Conservation (phyloP, 1,140 invertebrate genomes). For the Caenorhabditis briggsae region DNA sequence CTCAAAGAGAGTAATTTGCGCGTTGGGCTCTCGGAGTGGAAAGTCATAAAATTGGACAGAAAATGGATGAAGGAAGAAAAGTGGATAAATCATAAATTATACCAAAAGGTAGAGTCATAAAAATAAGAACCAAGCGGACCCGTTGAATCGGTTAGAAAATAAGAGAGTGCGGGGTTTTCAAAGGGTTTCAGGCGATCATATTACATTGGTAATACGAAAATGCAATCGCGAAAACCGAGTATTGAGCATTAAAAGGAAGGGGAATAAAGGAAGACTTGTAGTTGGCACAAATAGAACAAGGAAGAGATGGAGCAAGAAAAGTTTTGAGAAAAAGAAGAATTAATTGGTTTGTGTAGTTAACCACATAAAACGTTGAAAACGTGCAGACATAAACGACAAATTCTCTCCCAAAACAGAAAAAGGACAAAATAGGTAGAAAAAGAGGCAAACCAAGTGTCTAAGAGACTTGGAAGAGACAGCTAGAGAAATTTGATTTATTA, state of each 20-base stretch:
- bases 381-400: background rate
- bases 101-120: constrained; percentile 36
- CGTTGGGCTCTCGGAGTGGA: background rate
- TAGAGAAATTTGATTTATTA: constrained; percentile 54
- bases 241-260: constrained; percentile 10
- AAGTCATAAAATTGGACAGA: background rate
- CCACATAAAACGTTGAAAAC: constrained; percentile 40
- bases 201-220: constrained; percentile 42
- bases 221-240: constrained; percentile 13
- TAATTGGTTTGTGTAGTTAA: constrained; percentile 1
- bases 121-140: constrained; percentile 1
- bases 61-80: background rate
- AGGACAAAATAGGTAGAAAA: constrained; percentile 25
- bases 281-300: background rate
- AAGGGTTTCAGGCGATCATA: constrained; percentile 8
- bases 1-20: background rate
- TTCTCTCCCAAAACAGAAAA: background rate
- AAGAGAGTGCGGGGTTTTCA: constrained; percentile 12
- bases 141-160: background rate
- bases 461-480: background rate
- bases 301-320: background rate
- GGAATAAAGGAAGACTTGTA: no score
- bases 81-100: background rate
- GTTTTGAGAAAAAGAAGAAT: constrained; percentile 29
- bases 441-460: no score